Evolutionary conservation across 2,888 invertebrate genomes (phyloP).

Genomic region (Ceramica pisi): DNA sequence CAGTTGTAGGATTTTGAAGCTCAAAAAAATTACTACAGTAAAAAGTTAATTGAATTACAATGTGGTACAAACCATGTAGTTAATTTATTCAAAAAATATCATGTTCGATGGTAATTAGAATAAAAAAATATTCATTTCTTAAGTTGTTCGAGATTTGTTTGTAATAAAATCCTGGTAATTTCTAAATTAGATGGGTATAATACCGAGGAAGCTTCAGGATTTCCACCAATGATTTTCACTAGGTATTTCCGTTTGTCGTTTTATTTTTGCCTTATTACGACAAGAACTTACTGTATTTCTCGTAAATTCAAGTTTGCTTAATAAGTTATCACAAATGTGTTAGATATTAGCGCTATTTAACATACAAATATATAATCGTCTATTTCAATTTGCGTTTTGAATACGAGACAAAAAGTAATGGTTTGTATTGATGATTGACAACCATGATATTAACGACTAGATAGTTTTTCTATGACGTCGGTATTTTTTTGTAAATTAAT

Average conservation of each 20-base stretch:
- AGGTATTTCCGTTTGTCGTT: background rate
- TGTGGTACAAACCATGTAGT: background rate
- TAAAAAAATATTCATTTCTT: no score
- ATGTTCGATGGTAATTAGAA: no score
- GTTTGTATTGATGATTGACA: slow-evolving; percentile 20
- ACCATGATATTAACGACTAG: background rate
- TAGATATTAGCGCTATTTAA: slow-evolving; percentile 18
- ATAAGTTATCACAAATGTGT: slow-evolving; percentile 8
- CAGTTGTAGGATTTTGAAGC: background rate
- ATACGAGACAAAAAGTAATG: slow-evolving; percentile 6
- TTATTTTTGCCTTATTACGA: background rate
- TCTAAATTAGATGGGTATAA: background rate
- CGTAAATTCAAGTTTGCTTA: background rate
- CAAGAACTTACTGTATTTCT: background rate
- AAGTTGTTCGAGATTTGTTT: no score
- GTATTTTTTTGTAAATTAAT: background rate
- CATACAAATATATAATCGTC: background rate
- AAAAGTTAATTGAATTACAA: background rate
- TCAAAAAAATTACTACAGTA: background rate
- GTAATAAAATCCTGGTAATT: background rate
- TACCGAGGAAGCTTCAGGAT: no score
- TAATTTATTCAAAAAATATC: background rate
- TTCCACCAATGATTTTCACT: background rate
- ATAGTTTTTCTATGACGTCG: slow-evolving; percentile 13
- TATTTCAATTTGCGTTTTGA: slow-evolving; percentile 18